Percentiles rank a stretch among this genome's conserved stretches.
Conservation (phyloP, 2,797 vertebrate species). For the Artibeus jamaicensis region DNA sequence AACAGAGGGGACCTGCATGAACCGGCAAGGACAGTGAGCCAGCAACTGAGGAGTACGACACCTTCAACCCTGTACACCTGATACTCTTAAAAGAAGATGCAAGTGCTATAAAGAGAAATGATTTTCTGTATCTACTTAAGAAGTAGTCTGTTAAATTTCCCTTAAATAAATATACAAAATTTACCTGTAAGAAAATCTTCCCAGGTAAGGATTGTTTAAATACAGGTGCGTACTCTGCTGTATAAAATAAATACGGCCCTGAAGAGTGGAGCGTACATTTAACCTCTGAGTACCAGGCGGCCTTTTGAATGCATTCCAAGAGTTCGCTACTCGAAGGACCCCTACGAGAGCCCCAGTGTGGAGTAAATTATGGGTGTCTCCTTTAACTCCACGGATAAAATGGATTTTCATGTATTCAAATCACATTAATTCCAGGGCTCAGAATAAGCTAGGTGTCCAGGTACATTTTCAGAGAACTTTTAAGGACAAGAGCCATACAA, state of each 20-base stretch:
- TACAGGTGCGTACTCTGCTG: neutral
- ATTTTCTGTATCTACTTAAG: neutral
- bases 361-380: neutral
- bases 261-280: neutral
- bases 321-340: neutral
- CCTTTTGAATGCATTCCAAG: neutral
- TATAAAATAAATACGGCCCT: neutral
- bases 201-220: neutral
- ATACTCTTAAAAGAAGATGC: neutral
- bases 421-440: neutral
- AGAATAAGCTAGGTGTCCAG: neutral
- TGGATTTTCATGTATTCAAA: neutral
- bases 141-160: neutral
- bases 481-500: neutral
- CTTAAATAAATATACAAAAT: conserved; percentile 9
- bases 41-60: neutral
- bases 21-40: neutral
- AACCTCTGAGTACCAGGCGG: neutral
- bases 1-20: neutral
- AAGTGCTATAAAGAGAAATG: neutral
- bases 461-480: neutral
- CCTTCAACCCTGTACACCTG: neutral
- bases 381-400: neutral
- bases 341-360: neutral
- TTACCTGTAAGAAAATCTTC: neutral